These are phyloP conservation scores for Loxodonta africana DNA, from an alignment of 2,113 vertebrate genomes.

Conservation along the genomic window DNA sequence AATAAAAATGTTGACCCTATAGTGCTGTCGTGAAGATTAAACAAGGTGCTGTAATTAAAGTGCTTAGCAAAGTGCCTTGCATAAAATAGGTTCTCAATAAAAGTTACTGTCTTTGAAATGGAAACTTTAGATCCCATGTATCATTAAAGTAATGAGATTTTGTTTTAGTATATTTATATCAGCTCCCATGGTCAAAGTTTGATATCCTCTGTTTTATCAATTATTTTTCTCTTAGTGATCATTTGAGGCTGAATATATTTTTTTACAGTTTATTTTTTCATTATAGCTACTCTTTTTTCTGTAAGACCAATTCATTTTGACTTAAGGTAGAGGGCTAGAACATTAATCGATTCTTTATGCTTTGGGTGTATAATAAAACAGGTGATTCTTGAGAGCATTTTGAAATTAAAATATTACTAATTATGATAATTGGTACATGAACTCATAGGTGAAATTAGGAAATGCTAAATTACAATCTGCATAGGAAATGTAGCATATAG, in stretches of 20 bases:
- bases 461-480: background rate
- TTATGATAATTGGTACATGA: background rate
- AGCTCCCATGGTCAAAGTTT: background rate
- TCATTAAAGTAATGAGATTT: background rate
- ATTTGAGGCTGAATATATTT: background rate
- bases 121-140: background rate
- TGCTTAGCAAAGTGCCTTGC: no score
- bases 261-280: background rate
- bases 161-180: slow-evolving; percentile 8
- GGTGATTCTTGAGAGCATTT: slow-evolving; percentile 23
- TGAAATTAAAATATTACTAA: slow-evolving; percentile 45
- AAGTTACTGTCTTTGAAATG: background rate
- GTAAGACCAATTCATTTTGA: background rate
- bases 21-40: background rate
- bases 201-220: background rate
- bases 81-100: slow-evolving; percentile 27
- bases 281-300: background rate
- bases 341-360: slow-evolving; percentile 5
- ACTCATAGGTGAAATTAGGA: slow-evolving; percentile 5
- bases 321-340: background rate
- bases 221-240: background rate
- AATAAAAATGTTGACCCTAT: background rate
- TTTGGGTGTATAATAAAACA: background rate
- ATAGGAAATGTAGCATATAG: background rate
- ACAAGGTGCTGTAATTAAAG: no score